Conservation (phyloP, 1,140 invertebrate genomes). For the Carcinoscorpius rotundicauda region DNA sequence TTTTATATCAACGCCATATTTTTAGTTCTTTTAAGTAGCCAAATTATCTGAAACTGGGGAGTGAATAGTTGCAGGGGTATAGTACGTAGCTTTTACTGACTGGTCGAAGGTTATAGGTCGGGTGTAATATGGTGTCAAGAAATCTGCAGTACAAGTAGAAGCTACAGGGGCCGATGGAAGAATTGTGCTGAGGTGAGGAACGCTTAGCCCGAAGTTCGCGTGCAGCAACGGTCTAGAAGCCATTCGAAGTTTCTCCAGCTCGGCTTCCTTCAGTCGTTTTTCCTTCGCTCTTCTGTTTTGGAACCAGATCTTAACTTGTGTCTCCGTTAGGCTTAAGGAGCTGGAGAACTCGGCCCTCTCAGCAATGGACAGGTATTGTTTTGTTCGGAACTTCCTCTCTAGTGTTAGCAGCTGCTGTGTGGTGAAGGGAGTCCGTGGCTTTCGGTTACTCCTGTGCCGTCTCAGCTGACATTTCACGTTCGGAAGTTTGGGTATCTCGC, state of each 20-base stretch:
- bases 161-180: too few relatives aligned
- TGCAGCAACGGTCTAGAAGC: background rate
- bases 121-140: too few relatives aligned
- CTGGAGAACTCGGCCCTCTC: conserved; percentile 92
- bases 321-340: conserved; percentile 85
- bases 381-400: conserved; percentile 91
- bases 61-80: too few relatives aligned
- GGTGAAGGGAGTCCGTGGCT: conserved; percentile 93
- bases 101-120: too few relatives aligned
- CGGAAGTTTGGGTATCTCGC: background rate
- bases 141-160: too few relatives aligned
- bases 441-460: conserved; percentile 91
- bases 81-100: too few relatives aligned
- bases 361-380: conserved; percentile 91
- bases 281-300: conserved; percentile 43
- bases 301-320: conserved; percentile 41
- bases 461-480: conserved; percentile 73
- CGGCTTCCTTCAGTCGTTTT: conserved; percentile 36
- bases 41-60: too few relatives aligned
- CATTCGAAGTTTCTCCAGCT: conserved; percentile 36
- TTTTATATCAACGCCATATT: too few relatives aligned
- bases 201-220: too few relatives aligned
- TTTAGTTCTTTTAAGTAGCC: too few relatives aligned
- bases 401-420: conserved; percentile 86
- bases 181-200: too few relatives aligned